phyloP scores from a whole-genome alignment of 2,888 invertebrate species.

The Unio delphinus region DNA sequence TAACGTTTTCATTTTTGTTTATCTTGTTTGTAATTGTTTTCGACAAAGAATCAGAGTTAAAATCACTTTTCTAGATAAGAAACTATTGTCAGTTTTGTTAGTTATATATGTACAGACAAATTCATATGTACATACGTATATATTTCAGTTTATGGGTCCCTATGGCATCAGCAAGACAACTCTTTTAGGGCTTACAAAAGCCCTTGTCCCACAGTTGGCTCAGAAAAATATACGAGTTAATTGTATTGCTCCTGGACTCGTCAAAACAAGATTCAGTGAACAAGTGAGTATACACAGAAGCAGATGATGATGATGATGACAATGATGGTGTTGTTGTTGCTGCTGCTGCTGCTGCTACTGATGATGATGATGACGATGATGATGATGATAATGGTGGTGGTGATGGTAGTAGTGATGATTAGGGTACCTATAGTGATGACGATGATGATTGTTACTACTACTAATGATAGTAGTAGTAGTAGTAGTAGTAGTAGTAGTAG shows the following conservation, averaged over 20 bases:
- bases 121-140: neutral
- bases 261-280: constrained; percentile 89
- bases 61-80: too few species aligned
- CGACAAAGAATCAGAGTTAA: too few species aligned
- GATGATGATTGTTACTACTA: neutral
- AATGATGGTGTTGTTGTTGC: neutral
- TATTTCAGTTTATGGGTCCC: constrained; percentile 82
- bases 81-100: too few species aligned
- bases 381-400: neutral
- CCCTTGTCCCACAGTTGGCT: constrained; percentile 82
- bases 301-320: neutral
- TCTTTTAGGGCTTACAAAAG: constrained; percentile 88
- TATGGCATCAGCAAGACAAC: constrained; percentile 96
- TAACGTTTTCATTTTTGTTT: too few species aligned
- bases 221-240: constrained; percentile 91
- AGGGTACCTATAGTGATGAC: neutral
- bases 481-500: too few species aligned
- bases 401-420: neutral
- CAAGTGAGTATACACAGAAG: constrained; percentile 53
- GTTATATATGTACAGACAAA: too few species aligned
- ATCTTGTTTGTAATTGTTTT: too few species aligned
- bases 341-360: neutral
- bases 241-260: constrained; percentile 91
- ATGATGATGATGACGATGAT: neutral
- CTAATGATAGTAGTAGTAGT: neutral